Evolutionary conservation across 2,888 invertebrate genomes (phyloP).

Genomic region (Polydesmus complanatus): DNA sequence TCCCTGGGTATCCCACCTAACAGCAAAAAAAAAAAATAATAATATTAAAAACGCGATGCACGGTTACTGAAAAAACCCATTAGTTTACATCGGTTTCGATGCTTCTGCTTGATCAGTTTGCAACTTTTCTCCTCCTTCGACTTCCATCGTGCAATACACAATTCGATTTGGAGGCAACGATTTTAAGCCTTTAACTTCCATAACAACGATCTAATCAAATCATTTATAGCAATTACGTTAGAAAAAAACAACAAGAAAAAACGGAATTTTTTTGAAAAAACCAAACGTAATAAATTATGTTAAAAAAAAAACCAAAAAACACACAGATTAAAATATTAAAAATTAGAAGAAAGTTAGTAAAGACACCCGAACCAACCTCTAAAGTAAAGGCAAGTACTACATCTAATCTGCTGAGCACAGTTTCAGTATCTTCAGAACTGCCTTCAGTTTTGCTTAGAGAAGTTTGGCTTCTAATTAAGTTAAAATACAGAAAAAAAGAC

Average conservation of each 20-base stretch:
- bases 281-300: neutral
- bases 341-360: neutral
- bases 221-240: neutral
- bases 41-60: no score
- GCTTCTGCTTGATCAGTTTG: slow-evolving; percentile 99
- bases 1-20: slow-evolving; percentile 98
- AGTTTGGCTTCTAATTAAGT: slow-evolving; percentile 24
- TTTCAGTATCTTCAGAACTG: slow-evolving; percentile 88
- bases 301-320: no score
- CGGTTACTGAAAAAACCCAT: neutral
- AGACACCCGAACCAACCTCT: slow-evolving; percentile 49
- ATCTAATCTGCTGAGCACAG: slow-evolving; percentile 92
- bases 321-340: neutral
- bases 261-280: neutral
- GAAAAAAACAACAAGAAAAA: neutral
- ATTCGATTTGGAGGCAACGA: slow-evolving; percentile 92
- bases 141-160: slow-evolving; percentile 99
- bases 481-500: neutral
- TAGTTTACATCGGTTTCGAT: slow-evolving; percentile 79
- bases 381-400: slow-evolving; percentile 93
- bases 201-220: slow-evolving; percentile 73
- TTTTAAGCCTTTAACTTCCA: slow-evolving; percentile 97
- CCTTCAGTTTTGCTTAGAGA: slow-evolving; percentile 59
- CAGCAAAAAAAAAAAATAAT: neutral
- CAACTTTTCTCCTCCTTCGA: slow-evolving; percentile 95